These are phyloP conservation scores for Penaeus japonicus DNA, from an alignment of 1,140 invertebrate species.

Conservation along the genomic window DNA sequence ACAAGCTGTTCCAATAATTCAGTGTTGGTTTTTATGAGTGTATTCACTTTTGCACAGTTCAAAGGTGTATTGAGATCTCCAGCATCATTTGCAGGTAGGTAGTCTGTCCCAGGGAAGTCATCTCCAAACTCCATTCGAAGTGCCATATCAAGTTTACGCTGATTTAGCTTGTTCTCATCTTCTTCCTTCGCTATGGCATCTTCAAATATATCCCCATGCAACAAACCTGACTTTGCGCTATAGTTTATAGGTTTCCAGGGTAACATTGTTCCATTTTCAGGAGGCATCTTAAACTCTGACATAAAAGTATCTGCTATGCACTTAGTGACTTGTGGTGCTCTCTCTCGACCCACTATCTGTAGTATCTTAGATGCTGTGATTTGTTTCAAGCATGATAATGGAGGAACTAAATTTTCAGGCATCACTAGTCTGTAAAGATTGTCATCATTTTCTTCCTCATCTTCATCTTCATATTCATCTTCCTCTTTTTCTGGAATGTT, in stretches of 20 bases:
- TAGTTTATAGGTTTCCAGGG: constrained; percentile 55
- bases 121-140: constrained; percentile 58
- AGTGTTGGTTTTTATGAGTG: constrained; percentile 52
- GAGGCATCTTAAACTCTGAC: constrained; percentile 40
- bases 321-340: constrained; percentile 48
- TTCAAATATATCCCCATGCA: constrained; percentile 55
- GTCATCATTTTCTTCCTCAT: constrained; percentile 35
- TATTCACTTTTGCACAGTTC: constrained; percentile 38
- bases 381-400: constrained; percentile 43
- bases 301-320: constrained; percentile 54
- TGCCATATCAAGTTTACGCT: constrained; percentile 56
- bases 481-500: constrained; percentile 30
- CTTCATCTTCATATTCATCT: constrained; percentile 17
- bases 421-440: constrained; percentile 31
- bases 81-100: constrained; percentile 46
- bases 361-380: constrained; percentile 58
- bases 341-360: constrained; percentile 50
- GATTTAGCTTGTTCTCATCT: constrained; percentile 57
- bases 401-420: constrained; percentile 53
- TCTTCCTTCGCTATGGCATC: constrained; percentile 57
- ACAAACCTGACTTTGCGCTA: constrained; percentile 3
- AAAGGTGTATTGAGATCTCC: constrained; percentile 39
- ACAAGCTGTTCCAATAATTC: constrained; percentile 42
- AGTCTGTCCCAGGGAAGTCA: constrained; percentile 57
- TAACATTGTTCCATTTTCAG: constrained; percentile 52